Evolutionary conservation across 2,113 vertebrate genomes (phyloP).

Genomic region (Ageneiosus marmoratus): DNA sequence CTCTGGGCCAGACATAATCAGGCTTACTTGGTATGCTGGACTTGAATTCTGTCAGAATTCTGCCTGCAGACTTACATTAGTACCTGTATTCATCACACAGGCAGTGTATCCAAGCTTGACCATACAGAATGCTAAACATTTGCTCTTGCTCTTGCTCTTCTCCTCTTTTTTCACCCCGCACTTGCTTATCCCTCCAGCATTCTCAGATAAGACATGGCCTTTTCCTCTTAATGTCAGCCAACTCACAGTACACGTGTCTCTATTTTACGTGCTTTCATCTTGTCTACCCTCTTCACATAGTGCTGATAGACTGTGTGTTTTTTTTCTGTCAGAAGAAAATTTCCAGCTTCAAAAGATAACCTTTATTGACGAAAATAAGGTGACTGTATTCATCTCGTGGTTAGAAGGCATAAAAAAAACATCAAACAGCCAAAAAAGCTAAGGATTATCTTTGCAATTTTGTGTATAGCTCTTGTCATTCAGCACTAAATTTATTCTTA

Average conservation of each 20-base stretch:
- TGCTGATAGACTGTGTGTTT: background rate
- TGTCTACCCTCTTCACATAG: background rate
- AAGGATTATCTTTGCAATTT: background rate
- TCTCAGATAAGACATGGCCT: constrained; percentile 37
- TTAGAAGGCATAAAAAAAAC: background rate
- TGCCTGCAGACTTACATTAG: background rate
- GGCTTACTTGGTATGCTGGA: constrained; percentile 1
- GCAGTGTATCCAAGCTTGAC: background rate
- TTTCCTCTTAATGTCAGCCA: constrained; percentile 45
- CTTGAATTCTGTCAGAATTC: background rate
- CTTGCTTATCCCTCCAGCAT: background rate
- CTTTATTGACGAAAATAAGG: constrained; percentile 17
- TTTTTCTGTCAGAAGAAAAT: constrained; percentile 17
- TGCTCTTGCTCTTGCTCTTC: background rate
- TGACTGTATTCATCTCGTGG: background rate
- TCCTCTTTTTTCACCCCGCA: constrained; percentile 1
- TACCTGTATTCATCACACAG: background rate
- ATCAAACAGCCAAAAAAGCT: no score
- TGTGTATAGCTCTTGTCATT: background rate
- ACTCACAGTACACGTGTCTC: background rate
- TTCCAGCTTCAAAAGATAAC: constrained; percentile 24
- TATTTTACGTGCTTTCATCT: constrained; percentile 34
- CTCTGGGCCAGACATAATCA: background rate
- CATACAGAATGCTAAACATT: constrained; percentile 8
- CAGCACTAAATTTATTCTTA: no score